Base-by-base conservation (phyloP, 2,113 vertebrate genomes). In the Talpa occidentalis region DNA sequence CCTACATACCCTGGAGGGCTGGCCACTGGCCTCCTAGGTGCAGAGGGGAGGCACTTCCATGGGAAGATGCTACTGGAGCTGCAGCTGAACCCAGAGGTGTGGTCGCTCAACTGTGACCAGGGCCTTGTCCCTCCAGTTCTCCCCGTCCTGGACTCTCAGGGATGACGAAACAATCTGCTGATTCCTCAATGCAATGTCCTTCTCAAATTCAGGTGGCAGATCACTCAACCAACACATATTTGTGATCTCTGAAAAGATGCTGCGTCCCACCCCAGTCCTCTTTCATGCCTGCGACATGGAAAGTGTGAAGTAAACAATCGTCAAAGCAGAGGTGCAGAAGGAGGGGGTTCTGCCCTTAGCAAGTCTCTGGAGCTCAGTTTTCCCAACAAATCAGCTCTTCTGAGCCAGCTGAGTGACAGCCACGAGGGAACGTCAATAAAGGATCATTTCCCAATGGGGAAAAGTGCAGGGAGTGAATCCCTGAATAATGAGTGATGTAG, bases 151-250 rank as follows among this genome's bases (percentile, higher is more conserved):
- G 72, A 37, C 83, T 96, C 52, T 77, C 49, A 9, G 78, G 5
- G 44, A 70, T 92, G 92, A 76, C 35, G 64, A 89, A 89, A 94
- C 26, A 44, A 62, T 35, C n/a, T 19, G 5, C 37, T 9, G 49
- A 72, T 79, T 83, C 59, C 85, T 79, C 52, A 83, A n/a, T 15
- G 19, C 22, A 52, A 21, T 67, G 91, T 96, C 52, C 54, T 89
- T 84, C 52, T 94, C 74, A 37, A 83, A 22, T 30, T 37, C 60
- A 89, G 62, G n/a, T 91, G 56, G 73, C 37, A 0, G 22, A 62
- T 70, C 49, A 2, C 40, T 83, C 49, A 66, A 24, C n/a, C 35
- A 79, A 67, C 42, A 47, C 10, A 79, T 66, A 28, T 4, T 47
- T 89, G 40, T 86, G 85, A 19, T 95, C 76, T 69, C 73, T 14